Evolutionary conservation across 2,113 vertebrate species (phyloP).

Genomic region (Chelonoidis abingdonii): DNA sequence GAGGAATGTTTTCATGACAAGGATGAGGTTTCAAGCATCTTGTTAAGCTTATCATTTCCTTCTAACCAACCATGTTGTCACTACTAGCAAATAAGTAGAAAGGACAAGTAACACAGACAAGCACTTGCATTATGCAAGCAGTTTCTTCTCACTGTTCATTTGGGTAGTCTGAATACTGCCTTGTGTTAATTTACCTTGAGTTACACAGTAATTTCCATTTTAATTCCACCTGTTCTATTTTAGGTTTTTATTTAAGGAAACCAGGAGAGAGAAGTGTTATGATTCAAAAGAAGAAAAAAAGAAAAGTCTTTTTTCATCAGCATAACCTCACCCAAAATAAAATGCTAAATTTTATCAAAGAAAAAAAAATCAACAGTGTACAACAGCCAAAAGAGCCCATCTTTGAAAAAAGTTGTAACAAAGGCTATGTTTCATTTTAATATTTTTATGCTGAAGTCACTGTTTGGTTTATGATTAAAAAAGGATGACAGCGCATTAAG

Average conservation of each 20-base stretch:
- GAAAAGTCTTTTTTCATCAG: background rate
- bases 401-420: background rate
- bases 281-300: background rate
- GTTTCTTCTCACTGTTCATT: constrained; percentile 55
- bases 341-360: background rate
- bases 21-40: constrained; percentile 60
- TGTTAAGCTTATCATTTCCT: constrained; percentile 68
- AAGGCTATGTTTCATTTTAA: constrained; percentile 26
- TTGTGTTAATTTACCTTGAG: constrained; percentile 56
- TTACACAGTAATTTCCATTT: constrained; percentile 8
- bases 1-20: constrained; percentile 75
- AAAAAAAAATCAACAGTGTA: background rate
- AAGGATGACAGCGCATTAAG: constrained; percentile 53
- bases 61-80: constrained; percentile 61
- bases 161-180: constrained; percentile 41
- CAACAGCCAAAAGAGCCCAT: background rate
- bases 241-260: background rate
- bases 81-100: constrained; percentile 60
- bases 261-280: background rate
- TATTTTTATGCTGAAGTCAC: constrained; percentile 50
- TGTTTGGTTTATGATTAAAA: constrained; percentile 55
- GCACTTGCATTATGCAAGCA: constrained; percentile 46
- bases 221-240: background rate
- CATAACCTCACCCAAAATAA: background rate
- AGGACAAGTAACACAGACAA: constrained; percentile 62